Evolutionary conservation across 2,888 invertebrate species (phyloP).

Genomic region (Ormyrus rosae): DNA sequence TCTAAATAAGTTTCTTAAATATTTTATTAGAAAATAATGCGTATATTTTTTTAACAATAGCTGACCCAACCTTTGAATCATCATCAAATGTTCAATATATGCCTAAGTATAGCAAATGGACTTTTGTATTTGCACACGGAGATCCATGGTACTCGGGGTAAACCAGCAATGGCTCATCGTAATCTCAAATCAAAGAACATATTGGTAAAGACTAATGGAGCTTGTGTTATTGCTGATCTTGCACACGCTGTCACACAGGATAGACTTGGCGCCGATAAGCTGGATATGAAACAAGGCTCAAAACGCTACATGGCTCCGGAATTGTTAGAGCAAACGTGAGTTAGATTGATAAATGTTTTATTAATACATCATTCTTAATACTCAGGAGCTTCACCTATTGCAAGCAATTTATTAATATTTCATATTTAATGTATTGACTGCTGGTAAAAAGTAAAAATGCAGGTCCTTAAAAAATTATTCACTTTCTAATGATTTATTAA

Average conservation of each 20-base stretch:
- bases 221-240: slow-evolving; percentile 96
- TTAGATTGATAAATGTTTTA: slow-evolving; percentile 8
- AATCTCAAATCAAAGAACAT: slow-evolving; percentile 98
- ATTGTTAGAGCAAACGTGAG: slow-evolving; percentile 86
- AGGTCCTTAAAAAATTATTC: too few relatives aligned
- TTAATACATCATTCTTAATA: too few relatives aligned
- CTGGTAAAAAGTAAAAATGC: too few relatives aligned
- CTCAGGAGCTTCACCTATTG: too few relatives aligned
- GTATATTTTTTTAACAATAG: slow-evolving; percentile 5
- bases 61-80: slow-evolving; percentile 80
- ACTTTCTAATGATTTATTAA: too few relatives aligned
- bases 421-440: too few relatives aligned
- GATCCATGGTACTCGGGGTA: slow-evolving; percentile 95
- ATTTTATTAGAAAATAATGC: background rate
- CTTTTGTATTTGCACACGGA: slow-evolving; percentile 95
- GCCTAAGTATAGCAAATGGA: slow-evolving; percentile 90
- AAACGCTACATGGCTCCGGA: slow-evolving; percentile 98
- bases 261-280: slow-evolving; percentile 81
- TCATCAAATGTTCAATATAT: slow-evolving; percentile 88
- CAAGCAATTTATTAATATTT: too few relatives aligned
- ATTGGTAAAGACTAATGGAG: slow-evolving; percentile 90
- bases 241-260: slow-evolving; percentile 86
- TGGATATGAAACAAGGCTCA: slow-evolving; percentile 82
- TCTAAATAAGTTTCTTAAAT: slow-evolving; percentile 69
- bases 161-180: slow-evolving; percentile 96